These are phyloP conservation scores for Vireo griseus DNA, from an alignment of 2,797 vertebrate species.

Conservation along the genomic window DNA sequence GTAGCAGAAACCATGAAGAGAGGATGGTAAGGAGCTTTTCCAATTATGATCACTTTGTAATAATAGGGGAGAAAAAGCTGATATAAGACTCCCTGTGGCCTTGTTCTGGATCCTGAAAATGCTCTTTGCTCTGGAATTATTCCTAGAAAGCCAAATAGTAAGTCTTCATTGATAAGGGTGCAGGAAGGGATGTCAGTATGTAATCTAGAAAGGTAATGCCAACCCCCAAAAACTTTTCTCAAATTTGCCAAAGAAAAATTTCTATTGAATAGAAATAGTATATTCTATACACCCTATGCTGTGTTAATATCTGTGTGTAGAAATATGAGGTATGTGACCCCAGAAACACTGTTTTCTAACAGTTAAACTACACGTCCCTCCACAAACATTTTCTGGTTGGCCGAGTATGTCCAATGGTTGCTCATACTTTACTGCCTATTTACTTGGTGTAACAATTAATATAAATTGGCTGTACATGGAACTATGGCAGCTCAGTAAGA, in stretches of 20 bases:
- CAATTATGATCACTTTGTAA: not conserved
- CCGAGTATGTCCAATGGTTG: not conserved
- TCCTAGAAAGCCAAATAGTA: not conserved
- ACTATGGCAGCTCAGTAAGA: not conserved
- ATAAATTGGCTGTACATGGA: not conserved
- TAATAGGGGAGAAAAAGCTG: not conserved
- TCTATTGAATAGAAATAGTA: not conserved
- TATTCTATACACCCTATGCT: not conserved
- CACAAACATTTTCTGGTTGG: not conserved
- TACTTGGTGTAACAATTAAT: not conserved
- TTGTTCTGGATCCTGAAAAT: not conserved
- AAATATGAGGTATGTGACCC: not conserved
- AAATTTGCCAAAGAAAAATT: not conserved
- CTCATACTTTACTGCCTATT: not conserved
- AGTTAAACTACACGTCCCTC: not conserved
- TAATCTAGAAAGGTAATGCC: not conserved
- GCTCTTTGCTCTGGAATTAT: not conserved
- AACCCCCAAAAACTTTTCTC: not conserved
- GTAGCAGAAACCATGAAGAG: not conserved
- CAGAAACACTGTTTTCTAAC: not conserved
- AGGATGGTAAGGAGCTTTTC: not conserved
- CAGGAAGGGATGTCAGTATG: not conserved
- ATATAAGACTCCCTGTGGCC: not conserved
- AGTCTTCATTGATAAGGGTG: not conserved
- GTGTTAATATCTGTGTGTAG: not conserved